A percentile compares a stretch with the other conserved stretches of the same genome.
These are phyloP conservation scores for Idaea straminata DNA, from an alignment of 2,888 invertebrate genomes.

Conservation along the genomic window DNA sequence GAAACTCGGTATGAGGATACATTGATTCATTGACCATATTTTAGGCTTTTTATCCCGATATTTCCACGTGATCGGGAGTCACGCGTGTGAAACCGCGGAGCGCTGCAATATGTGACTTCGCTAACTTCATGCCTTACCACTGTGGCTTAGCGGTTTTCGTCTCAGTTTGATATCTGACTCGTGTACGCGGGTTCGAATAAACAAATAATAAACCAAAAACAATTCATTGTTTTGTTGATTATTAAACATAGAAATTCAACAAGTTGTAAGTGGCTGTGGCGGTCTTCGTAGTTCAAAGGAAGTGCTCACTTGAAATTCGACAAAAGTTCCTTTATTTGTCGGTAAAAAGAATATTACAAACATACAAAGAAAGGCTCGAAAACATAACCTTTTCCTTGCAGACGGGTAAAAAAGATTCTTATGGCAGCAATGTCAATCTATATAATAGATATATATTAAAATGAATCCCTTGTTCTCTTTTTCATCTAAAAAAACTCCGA, in stretches of 20 bases:
- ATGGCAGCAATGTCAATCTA: too few species aligned
- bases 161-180: slow-evolving; percentile 6
- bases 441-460: too few species aligned
- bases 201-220: neutral
- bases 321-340: slow-evolving; percentile 6
- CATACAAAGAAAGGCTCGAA: too few species aligned
- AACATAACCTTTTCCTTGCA: too few species aligned
- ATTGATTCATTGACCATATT: too few species aligned
- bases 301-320: slow-evolving; percentile 8
- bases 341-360: neutral
- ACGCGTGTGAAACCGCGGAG: too few species aligned
- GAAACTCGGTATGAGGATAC: too few species aligned
- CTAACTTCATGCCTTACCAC: neutral
- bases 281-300: neutral
- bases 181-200: neutral
- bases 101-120: neutral
- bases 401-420: too few species aligned
- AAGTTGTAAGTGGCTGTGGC: neutral
- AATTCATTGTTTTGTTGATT: neutral
- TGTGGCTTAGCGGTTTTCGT: slow-evolving; percentile 4
- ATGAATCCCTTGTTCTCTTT: too few species aligned
- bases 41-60: too few species aligned
- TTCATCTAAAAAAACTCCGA: too few species aligned
- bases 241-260: neutral
- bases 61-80: too few species aligned